Evolutionary conservation across 2,888 invertebrate genomes (phyloP), one percentile per base, ranked within the genome.

Genomic region (Metopia argyrocephala): DNA sequence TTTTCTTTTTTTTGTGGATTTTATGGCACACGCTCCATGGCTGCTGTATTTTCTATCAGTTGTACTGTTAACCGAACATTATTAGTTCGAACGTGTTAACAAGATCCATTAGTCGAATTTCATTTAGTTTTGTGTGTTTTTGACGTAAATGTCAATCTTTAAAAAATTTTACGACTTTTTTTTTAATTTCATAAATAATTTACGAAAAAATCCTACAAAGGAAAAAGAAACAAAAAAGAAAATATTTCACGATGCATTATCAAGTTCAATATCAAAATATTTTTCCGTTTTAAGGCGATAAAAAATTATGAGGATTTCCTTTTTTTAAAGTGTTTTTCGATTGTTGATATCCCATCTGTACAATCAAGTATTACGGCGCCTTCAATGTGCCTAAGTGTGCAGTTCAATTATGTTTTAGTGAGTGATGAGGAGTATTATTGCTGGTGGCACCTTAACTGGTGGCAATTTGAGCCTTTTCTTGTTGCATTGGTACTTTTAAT

Each of bases 31-130:
- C 73, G 74, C 65, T 52, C 59, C 69, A 57, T 15, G 46, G 27
- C 9, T 5, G 18, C n/a, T n/a, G n/a, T n/a, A 45, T n/a, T 18
- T 28, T 46, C 5, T 27, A 56, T 18, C 56, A 15, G 15, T 31
- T 31, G 31, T 61, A 15, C n/a, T 46, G 68, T 46, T 31, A 59
- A 52, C 45, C 50, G 27, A 59, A 45, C 52, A 71, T 71, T n/a
- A n/a, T n/a, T 78, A 71, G 46, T 9, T 45, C 12, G 56, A 31
- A 20, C 59, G 48, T 57, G 74, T 78, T 81, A 78, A 81, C 69
- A 81, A 74, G 74, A 78, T 76, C 81, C 78, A 76, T 78, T 81
- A 81, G 59, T 71, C 23, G 56, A 48, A 54, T 15, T 62, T 76
- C 54, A 52, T 61, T 38, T 45, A 1, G 25, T 38, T 46, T 27